Evolutionary conservation across 2,888 invertebrate species (phyloP).

Genomic region (Caenorhabditis wallacei): DNA sequence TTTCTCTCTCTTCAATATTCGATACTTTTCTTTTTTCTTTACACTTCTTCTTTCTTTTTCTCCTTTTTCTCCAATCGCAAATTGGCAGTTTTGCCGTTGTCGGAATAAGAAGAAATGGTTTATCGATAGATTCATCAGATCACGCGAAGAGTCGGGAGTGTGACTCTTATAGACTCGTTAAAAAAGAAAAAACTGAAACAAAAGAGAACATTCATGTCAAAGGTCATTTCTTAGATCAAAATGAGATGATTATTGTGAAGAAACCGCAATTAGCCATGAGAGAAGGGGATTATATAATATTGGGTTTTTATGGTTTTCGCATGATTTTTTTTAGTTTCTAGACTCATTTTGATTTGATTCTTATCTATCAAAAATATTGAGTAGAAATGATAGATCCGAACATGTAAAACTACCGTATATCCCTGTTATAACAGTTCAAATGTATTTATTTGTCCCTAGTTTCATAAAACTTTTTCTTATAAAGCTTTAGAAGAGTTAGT

Average conservation of each 20-base stretch:
- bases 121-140: slow-evolving; percentile 48
- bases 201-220: background rate
- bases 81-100: slow-evolving; percentile 47
- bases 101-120: slow-evolving; percentile 23
- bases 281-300: too few species aligned
- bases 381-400: too few species aligned
- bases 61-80: slow-evolving; percentile 22
- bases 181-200: background rate
- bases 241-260: background rate
- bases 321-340: too few species aligned
- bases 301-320: too few species aligned
- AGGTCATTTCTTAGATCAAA: slow-evolving; percentile 6
- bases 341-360: too few species aligned
- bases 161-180: slow-evolving; percentile 31
- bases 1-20: slow-evolving; percentile 25
- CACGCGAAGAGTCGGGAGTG: slow-evolving; percentile 61
- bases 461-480: too few species aligned
- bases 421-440: too few species aligned
- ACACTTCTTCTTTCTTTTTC: slow-evolving; percentile 21
- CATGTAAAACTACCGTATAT: too few species aligned
- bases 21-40: slow-evolving; percentile 31
- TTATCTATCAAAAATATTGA: too few species aligned
- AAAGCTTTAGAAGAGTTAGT: too few species aligned
- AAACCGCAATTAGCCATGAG: too few species aligned
- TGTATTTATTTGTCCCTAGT: too few species aligned